These are phyloP conservation scores for Acrobasis suavella DNA, from an alignment of 2,888 invertebrate genomes.

Conservation along the genomic window DNA sequence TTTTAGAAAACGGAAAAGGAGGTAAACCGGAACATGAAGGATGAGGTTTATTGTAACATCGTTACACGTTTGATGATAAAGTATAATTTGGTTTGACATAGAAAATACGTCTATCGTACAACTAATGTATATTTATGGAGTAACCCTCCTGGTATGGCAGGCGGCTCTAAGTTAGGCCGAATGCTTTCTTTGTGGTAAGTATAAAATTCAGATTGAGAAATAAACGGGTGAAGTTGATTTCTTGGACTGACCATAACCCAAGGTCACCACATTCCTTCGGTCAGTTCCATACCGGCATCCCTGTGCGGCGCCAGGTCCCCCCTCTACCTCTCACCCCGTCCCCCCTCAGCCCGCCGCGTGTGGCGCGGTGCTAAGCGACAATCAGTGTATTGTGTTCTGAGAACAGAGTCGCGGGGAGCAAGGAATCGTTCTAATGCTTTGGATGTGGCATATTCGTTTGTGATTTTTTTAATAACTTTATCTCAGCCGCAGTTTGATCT, in stretches of 20 bases:
- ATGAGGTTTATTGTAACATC: too few species aligned
- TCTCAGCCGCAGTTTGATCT: too few species aligned
- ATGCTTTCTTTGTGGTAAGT: too few species aligned
- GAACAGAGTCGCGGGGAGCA: conserved; percentile 56
- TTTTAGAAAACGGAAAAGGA: too few species aligned
- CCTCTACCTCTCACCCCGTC: conserved; percentile 26
- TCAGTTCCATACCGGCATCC: conserved; percentile 4
- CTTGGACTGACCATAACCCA: neutral
- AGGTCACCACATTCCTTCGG: conserved; percentile 12
- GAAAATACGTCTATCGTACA: too few species aligned
- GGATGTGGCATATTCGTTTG: conserved; percentile 44
- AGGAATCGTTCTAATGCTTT: conserved; percentile 26
- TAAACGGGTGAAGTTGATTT: neutral
- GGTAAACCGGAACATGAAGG: too few species aligned
- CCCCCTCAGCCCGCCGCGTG: conserved; percentile 27
- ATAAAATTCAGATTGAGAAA: neutral
- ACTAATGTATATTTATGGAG: too few species aligned
- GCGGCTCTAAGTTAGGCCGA: too few species aligned
- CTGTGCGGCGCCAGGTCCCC: conserved; percentile 22
- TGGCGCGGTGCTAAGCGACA: conserved; percentile 67
- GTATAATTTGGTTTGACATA: too few species aligned
- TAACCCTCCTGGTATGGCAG: too few species aligned
- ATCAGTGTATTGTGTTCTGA: conserved; percentile 74
- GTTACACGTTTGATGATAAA: too few species aligned
- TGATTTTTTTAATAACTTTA: neutral